Evolutionary conservation across 2,113 vertebrate species (phyloP), one percentile per base, ranked within the genome.

Genomic region (Peromyscus maniculatus): DNA sequence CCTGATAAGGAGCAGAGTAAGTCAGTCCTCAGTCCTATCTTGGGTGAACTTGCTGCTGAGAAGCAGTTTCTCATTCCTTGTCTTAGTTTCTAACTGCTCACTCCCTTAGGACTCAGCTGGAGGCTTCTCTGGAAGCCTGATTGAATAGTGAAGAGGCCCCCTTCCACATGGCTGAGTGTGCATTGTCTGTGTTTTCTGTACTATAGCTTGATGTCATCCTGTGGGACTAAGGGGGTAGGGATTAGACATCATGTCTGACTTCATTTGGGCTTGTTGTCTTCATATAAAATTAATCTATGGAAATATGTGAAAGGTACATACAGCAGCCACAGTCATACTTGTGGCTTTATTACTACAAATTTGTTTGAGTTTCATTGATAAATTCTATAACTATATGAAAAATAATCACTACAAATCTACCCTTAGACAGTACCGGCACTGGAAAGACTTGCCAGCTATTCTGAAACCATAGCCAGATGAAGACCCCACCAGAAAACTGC

Each of bases 381-480:
- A 92, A 82, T 24, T 92, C 39, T 71, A 82, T 55, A 17, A 82
- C 86, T n/a, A 55, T 87, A 87, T 91, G 3, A 82, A 95, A 33
- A 93, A 87, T 64, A 89, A 83, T 71, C 36, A 89, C 77, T 43
- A 49, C 5, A 15, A 72, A 64, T 26, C 7, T 3, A 46, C 62
- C 6, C 26, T 66, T 12, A 93, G 57, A 78, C 90, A 89, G 59
- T 36, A 74, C 0, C 49, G 28, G 16, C 49, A 79, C 12, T 71
- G 26, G 28, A 39, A 94, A 39, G 4, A 46, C 17, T 7, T 79
- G 11, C 33, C 19, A 89, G 39, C 22, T 75, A 75, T 62, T 33
- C 39, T 71, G 46, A 95, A 91, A 69, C 22, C 31, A 89, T 75
- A 71, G 36, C 5, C 39, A 64, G 49, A 62, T 64, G 39, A 89